A percentile compares a stretch with the other conserved stretches of the same genome.
Evolutionary conservation across 2,888 invertebrate species (phyloP).

Genomic region (Apamea anceps): DNA sequence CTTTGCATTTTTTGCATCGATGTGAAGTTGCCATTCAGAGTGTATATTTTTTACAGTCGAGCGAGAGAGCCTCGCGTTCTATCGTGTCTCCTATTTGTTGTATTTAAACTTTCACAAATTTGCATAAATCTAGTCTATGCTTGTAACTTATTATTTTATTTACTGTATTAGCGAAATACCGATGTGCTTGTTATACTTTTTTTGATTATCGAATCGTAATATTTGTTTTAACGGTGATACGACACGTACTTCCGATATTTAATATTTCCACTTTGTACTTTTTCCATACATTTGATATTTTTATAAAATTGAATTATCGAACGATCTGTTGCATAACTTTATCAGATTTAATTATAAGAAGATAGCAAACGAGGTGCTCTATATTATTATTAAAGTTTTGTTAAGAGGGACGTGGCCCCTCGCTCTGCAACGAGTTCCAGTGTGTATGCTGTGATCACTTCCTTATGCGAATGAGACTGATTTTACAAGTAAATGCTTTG

Average conservation of each 20-base stretch:
- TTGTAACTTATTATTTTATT: conserved; percentile 81
- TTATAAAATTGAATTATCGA: conserved; percentile 75
- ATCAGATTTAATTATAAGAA: conserved; percentile 84
- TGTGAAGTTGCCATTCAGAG: conserved; percentile 78
- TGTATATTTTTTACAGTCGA: conserved; percentile 76
- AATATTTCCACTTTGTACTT: conserved; percentile 73
- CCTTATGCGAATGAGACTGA: conserved; percentile 91
- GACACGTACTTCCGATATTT: conserved; percentile 79
- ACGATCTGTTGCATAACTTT: conserved; percentile 83
- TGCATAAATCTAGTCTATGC: conserved; percentile 86
- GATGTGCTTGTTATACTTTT: conserved; percentile 73
- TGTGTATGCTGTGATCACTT: conserved; percentile 90
- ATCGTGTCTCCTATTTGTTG: conserved; percentile 73
- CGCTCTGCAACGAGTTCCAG: conserved; percentile 89
- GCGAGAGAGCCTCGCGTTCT: conserved; percentile 73
- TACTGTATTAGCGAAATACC: conserved; percentile 71
- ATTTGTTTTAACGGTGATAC: conserved; percentile 75
- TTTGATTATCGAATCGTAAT: conserved; percentile 71
- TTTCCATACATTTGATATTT: conserved; percentile 80
- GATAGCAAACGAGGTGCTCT: conserved; percentile 88
- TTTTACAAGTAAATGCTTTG: conserved; percentile 89
- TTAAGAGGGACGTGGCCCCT: conserved; percentile 86
- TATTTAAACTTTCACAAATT: conserved; percentile 79
- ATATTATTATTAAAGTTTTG: conserved; percentile 85
- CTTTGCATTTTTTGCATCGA: conserved; percentile 62